phyloP scores from a whole-genome alignment of 2,888 invertebrate genomes.

The Xestia ashworthii region DNA sequence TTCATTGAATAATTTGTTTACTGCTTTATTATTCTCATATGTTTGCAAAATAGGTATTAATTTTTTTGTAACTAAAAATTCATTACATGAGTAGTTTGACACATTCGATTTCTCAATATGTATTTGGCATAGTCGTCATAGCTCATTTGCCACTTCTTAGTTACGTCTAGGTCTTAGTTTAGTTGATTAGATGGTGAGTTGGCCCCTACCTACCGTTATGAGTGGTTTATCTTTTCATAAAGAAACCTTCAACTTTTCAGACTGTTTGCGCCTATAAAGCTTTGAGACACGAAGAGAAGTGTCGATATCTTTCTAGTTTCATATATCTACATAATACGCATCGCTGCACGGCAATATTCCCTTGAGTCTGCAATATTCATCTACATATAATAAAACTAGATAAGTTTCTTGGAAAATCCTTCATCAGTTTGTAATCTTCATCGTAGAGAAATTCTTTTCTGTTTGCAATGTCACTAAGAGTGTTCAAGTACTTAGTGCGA shows the following conservation, averaged over 20 bases:
- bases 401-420: constrained; percentile 6
- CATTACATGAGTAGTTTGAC: background rate
- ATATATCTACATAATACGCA: constrained; percentile 1
- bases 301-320: background rate
- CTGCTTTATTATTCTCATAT: background rate
- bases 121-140: background rate
- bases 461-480: background rate
- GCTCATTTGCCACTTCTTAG: background rate
- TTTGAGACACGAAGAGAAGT: background rate
- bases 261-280: background rate
- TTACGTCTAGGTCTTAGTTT: too few relatives aligned
- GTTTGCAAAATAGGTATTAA: background rate
- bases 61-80: background rate
- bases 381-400: constrained; percentile 29
- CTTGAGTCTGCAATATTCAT: constrained; percentile 7
- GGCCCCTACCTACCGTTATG: background rate
- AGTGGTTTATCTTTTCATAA: background rate
- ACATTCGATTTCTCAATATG: background rate
- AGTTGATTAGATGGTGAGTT: background rate
- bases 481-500: background rate
- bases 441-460: constrained; percentile 1
- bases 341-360: background rate
- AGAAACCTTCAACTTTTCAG: background rate
- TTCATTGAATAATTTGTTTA: background rate
- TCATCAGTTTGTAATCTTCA: constrained; percentile 2